Base-by-base conservation (phyloP, 1,140 invertebrate species). In the Dreissena rostriformis region DNA sequence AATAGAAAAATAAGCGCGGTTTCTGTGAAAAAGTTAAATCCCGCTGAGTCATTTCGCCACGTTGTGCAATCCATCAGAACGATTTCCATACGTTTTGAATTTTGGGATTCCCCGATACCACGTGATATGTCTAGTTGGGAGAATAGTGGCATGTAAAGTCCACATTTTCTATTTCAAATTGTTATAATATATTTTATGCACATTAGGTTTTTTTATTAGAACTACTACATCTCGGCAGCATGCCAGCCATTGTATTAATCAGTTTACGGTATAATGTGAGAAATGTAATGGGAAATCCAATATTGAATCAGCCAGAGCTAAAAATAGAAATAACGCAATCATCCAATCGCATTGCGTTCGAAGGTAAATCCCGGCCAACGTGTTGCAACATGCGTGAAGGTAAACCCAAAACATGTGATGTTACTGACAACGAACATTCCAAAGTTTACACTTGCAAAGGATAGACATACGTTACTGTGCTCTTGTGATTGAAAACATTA, bases 401-500 rank as follows among this genome's bases (percentile, higher is more conserved):
- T 19, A 61, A 61, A 24, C 22, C 57, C 57, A n/a, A 24, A 61
- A 6, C 22, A 61, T 24, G 39, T 39, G 39, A 39, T 39, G 4
- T 39, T 2, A 39, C 39, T 39, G 39, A 39, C 39, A 39, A 39
- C 39, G 39, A 8, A 39, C 39, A 39, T 39, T 39, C 39, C 39
- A 39, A 2, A 39, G 39, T 39, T 39, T 39, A 39, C 39, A 39
- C 39, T 39, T 39, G 39, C 39, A 39, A 39, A 39, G 17, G 11
- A 61, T 61, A 61, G 57, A 61, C 17, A 61, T 24, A 61, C 22
- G 57, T 61, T 19, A 61, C 17, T 61, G 57, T 61, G 57, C 57
- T 61, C 22, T 61, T n/a, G 57, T 61, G 57, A n/a, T 76, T 65
- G 8, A 65, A 76, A 14, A 5, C 39, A 68, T 71, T 53, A 70